Percentiles rank a stretch among this genome's conserved stretches.
Conservation (phyloP, 2,888 invertebrate species). For the Unio delphinus region DNA sequence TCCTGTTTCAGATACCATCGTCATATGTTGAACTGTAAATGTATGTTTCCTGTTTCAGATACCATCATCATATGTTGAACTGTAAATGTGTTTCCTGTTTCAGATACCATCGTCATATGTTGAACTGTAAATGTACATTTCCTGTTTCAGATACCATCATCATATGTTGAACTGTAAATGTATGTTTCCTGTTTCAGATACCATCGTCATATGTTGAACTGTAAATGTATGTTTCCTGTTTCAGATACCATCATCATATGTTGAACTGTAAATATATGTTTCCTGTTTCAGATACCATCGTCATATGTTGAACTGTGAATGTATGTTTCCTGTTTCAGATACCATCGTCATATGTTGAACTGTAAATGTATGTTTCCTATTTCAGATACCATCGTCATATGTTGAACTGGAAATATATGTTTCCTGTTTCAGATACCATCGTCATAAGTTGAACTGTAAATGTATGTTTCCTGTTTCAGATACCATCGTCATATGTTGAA, state of each 20-base stretch:
- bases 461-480: slow-evolving; percentile 49
- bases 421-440: slow-evolving; percentile 80
- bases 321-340: slow-evolving; percentile 71
- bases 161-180: slow-evolving; percentile 78
- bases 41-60: slow-evolving; percentile 71
- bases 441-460: slow-evolving; percentile 80
- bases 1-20: too few relatives aligned
- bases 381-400: slow-evolving; percentile 89
- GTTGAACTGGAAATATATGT: slow-evolving; percentile 69
- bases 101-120: slow-evolving; percentile 92
- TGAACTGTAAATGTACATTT: not conserved
- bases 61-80: slow-evolving; percentile 88
- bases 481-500: slow-evolving; percentile 91
- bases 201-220: slow-evolving; percentile 86
- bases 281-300: slow-evolving; percentile 82
- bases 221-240: slow-evolving; percentile 8
- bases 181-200: slow-evolving; percentile 74
- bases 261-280: slow-evolving; percentile 66
- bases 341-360: slow-evolving; percentile 88
- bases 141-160: slow-evolving; percentile 82
- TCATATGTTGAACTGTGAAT: slow-evolving; percentile 78
- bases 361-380: slow-evolving; percentile 1
- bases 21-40: too few relatives aligned
- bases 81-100: slow-evolving; percentile 10
- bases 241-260: slow-evolving; percentile 89